Percentiles rank a stretch among this genome's conserved stretches.
These are phyloP conservation scores for Stylophora pistillata DNA, from an alignment of 64 coral and sea anemone genomes.

Conservation along the genomic window DNA sequence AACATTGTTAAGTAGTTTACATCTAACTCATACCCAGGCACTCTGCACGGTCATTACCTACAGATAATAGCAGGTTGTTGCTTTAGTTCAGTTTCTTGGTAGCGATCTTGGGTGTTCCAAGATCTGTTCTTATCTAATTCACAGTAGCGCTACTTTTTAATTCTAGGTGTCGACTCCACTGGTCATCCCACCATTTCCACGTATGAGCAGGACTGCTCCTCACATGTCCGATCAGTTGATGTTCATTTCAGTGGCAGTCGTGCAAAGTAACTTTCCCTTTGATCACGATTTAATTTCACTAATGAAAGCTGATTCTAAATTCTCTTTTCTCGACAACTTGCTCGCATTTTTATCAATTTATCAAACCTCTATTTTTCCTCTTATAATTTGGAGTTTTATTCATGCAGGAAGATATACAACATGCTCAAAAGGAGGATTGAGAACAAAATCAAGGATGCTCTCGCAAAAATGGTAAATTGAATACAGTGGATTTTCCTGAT, in stretches of 20 bases:
- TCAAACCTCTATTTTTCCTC: not conserved
- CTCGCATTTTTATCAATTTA: not conserved
- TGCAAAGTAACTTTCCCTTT: not conserved
- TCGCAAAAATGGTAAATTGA: not conserved
- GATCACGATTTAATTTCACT: not conserved
- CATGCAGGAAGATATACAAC: conserved; percentile 3
- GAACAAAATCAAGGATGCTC: not conserved
- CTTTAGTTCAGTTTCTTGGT: too few relatives aligned
- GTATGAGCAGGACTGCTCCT: not conserved
- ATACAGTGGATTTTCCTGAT: too few relatives aligned
- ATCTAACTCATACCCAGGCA: too few relatives aligned
- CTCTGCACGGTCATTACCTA: too few relatives aligned
- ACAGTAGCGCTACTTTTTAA: not conserved
- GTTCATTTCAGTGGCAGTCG: not conserved
- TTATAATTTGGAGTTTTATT: not conserved
- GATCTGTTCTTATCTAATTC: too few relatives aligned
- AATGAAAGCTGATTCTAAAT: not conserved
- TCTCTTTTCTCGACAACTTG: not conserved
- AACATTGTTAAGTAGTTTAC: too few relatives aligned
- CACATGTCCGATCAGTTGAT: not conserved
- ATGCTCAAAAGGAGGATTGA: not conserved
- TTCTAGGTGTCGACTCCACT: not conserved
- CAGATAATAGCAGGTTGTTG: too few relatives aligned
- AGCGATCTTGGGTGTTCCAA: too few relatives aligned
- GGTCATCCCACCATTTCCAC: conserved; percentile 9